Evolutionary conservation across 2,113 vertebrate species (phyloP), one percentile per base, ranked within the genome.

Genomic region (Nannobrachium achirus): DNA sequence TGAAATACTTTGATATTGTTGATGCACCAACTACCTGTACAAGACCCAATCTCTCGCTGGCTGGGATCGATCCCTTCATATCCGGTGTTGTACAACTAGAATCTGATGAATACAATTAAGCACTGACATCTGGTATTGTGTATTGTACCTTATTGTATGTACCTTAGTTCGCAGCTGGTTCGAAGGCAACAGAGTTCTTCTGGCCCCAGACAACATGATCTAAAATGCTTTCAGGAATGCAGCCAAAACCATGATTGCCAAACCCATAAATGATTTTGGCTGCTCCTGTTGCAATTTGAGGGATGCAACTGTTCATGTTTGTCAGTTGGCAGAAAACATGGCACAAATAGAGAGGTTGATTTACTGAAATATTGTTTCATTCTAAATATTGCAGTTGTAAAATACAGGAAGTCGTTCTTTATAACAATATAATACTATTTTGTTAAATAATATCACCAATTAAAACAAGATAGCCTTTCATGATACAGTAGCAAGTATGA

Each of bases 41-140:
- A 68, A 92, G 82, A 71, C 82, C 82, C 15, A 78, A 91, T 73
- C 78, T 89, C 52, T 86, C 91, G 58, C 56, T 86, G 19, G 46
- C 78, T 44, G 56, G 63, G 9, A 76, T 77, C 3, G 86, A 92
- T 55, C 74, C 87, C 40, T 83, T 83, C 60, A 49, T 71, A 65
- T 80, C 79, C 66, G 69, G 59, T 56, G 16, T 73, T 25, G 58
- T 63, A 56, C 56, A 86, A 66, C 71, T 76, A 53, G 63, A 83
- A 42, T 69, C 73, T 48, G 41, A 20, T 38, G 64, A 71, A 69
- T 71, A 33, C 42, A 33, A 56, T 40, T 66, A 38, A 66, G 11
- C 9, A 39, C 41, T 50, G 13, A 20, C 13, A 42, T 40, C 7
- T 19, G 39, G 39, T n/a, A 14, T 8, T 51, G 8, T 51, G 8